Evolutionary conservation across 2,797 vertebrate genomes (phyloP).

Genomic region (Myoxocephalus aenaeus): DNA sequence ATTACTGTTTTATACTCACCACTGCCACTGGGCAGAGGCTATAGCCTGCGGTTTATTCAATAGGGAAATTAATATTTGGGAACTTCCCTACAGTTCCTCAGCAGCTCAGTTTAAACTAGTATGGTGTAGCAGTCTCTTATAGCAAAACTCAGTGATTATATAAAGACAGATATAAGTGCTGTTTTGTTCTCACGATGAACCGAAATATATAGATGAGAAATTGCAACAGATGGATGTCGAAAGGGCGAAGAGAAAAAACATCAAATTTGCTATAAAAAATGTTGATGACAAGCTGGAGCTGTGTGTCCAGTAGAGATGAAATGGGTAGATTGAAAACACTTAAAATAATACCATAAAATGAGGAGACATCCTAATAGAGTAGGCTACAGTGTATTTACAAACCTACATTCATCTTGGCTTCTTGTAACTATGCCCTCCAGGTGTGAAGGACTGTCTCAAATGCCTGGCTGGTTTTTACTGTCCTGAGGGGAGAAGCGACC

Average conservation of each 20-base stretch:
- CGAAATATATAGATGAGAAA: constrained; percentile 23
- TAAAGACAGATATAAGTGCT: constrained; percentile 32
- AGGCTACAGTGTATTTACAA: neutral
- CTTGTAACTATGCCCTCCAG: constrained; percentile 67
- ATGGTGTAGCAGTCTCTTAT: constrained; percentile 1
- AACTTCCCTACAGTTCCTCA: constrained; percentile 12
- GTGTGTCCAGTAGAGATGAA: constrained; percentile 3
- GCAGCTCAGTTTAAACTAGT: constrained; percentile 14
- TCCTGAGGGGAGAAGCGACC: constrained; percentile 82
- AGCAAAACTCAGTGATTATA: constrained; percentile 28
- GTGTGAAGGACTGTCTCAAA: constrained; percentile 85
- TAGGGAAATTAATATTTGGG: constrained; percentile 4
- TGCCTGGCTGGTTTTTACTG: constrained; percentile 91
- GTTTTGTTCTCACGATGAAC: constrained; percentile 21
- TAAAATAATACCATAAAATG: neutral
- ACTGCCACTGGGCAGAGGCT: neutral
- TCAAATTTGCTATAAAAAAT: constrained; percentile 25
- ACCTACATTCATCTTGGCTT: neutral
- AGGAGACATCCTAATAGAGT: constrained; percentile 1
- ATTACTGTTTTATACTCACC: constrained; percentile 1
- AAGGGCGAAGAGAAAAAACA: constrained; percentile 26
- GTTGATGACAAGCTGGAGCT: constrained; percentile 16
- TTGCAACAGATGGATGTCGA: constrained; percentile 51
- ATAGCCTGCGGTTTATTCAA: neutral
- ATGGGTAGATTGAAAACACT: neutral